Evolutionary conservation across 64 coral and sea anemone species (phyloP).

Genomic region (Pachyseris speciosa): DNA sequence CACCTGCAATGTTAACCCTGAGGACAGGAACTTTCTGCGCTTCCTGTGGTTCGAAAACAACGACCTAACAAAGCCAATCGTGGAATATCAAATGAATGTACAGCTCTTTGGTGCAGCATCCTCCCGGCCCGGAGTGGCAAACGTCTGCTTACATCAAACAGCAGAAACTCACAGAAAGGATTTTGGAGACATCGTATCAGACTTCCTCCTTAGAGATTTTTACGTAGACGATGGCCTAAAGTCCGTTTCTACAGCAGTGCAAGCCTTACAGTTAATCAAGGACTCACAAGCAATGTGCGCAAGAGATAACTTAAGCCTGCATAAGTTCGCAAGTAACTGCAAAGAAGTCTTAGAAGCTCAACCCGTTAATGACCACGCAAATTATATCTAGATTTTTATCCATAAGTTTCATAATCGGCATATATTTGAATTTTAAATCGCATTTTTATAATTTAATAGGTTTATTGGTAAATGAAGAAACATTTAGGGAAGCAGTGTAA

Average conservation of each 20-base stretch:
- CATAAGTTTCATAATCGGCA: too few relatives aligned
- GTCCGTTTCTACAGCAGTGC: constrained; percentile 4
- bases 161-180: constrained; percentile 24
- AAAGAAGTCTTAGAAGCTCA: constrained; percentile 12
- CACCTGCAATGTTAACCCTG: constrained; percentile 37
- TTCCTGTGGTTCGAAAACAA: constrained; percentile 52
- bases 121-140: background rate
- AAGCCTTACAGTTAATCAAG: constrained; percentile 9
- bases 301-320: constrained; percentile 15
- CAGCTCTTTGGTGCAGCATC: constrained; percentile 34
- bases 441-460: too few relatives aligned
- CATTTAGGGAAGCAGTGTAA: too few relatives aligned
- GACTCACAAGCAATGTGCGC: constrained; percentile 40
- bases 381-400: too few relatives aligned
- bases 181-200: constrained; percentile 27
- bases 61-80: background rate
- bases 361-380: background rate
- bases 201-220: constrained; percentile 55
- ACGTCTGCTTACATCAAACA: constrained; percentile 58
- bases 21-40: constrained; percentile 26
- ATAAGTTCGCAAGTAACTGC: constrained; percentile 56
- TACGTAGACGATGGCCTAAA: constrained; percentile 65
- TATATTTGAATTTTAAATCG: too few relatives aligned
- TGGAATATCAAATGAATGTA: constrained; percentile 32
- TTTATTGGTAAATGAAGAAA: too few relatives aligned